Base-by-base conservation (phyloP, 2,113 vertebrate genomes). In the Oxyruncus cristatus region DNA sequence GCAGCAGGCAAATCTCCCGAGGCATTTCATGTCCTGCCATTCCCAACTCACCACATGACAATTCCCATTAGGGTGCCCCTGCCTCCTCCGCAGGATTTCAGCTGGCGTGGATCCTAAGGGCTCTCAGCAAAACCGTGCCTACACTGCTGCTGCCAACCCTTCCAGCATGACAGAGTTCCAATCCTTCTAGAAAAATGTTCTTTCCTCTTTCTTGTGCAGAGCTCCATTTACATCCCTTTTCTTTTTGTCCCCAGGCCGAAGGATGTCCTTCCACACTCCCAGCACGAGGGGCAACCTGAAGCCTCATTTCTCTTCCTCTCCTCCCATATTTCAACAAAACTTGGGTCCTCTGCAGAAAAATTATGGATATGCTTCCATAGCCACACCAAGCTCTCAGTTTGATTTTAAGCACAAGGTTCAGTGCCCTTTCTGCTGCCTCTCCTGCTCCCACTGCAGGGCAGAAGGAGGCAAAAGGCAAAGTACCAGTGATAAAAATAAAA, bases 391-490 rank as follows among this genome's bases (percentile, higher is more conserved):
- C 18, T 12, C 26, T n/a, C 35, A 56, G 41, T 16, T 50, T 23
- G 35, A 3, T 44, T 94, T 84, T 5, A 33, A 71, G 68, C 28
- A 66, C 21, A 33, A 39, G 28, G n/a, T 35, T 92, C 62, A 49
- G 37, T 21, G 2, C 1, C 47, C 63, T 66, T 15, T 41, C 41
- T 88, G 56, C 66, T 90, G 66, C 74, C 78, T 88, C 62, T 89
- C 63, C 93, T 90, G 76, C 89, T 94, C 92, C 74, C 53, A 61
- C 66, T 56, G 63, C 67, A 88, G 71, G 90, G 72, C 70, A 76
- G 33, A 59, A 72, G 23, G 46, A 94, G 58, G 20, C 56, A 95
- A 65, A 3, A 41, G 27, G 52, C 44, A 50, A 78, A 93, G 33
- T 8, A 9, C 35, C 32, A 44, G 33, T 8, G 14, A 16, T 42